Base-by-base conservation (phyloP, 2,797 vertebrate species). In the Muscicapa striata region DNA sequence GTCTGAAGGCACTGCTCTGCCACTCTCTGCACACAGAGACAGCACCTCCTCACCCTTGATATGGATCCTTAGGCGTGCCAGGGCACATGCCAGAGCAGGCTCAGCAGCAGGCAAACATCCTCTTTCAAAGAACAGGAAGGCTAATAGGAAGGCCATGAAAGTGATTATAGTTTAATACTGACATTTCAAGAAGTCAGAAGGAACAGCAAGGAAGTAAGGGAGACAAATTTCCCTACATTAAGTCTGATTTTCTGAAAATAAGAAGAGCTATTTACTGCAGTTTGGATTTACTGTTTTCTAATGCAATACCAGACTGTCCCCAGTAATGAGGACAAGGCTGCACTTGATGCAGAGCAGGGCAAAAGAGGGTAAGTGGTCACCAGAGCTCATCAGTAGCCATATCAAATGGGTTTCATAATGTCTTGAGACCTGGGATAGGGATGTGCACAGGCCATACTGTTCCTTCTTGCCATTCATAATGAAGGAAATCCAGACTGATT, bases 301-400 rank as follows among this genome's bases (percentile, higher is more conserved):
- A 45, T 5, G 21, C 26, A 49, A 32, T 23, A 59, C 12, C 52
- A 69, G 36, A 26, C 15, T 41, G 68, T 41, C 5, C 19, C 4
- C 32, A 38, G 29, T 1, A 70, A 49, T 0, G 11, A 89, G 23
- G 34, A 48, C n/a, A 51, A 67, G 23, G 40, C n/a, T 70, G 64
- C 32, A 23, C 14, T 30, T 23, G 24, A 51, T 6, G 19, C 16
- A 91, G 34, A 32, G 45, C 45, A 75, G 29, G 38, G n/a, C 23
- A 48, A 69, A 87, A 63, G 24, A 67, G 45, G 6, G 11, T 1
- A 0, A 2, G 1, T 26, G 23, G 49, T 34, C 58, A 54, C 16
- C 46, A 57, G 3, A 1, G 1, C 7, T 70, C 5, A 0, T 26
- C 41, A 83, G 43, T 24, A 41, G 46, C 46, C 6, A 1, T 0